phyloP scores from a whole-genome alignment of 2,113 vertebrate genomes.

The Aptenodytes forsteri region DNA sequence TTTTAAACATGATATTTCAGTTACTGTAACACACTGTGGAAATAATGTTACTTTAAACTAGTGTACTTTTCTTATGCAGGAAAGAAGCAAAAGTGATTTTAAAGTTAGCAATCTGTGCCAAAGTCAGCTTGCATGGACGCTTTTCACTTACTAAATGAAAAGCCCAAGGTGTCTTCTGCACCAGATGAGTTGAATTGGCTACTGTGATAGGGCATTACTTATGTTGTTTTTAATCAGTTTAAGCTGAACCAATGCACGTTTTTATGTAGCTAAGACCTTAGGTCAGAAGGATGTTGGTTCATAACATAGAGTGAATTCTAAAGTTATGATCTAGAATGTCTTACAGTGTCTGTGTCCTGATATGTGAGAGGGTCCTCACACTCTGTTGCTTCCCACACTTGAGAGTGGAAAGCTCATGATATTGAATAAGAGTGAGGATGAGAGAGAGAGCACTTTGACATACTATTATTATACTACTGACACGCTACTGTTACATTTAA shows the following conservation, averaged over 20 bases:
- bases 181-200: neutral
- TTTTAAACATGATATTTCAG: neutral
- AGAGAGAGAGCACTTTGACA: rapidly evolving
- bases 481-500: neutral
- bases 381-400: neutral
- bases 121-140: neutral
- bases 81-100: neutral
- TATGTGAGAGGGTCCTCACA: neutral
- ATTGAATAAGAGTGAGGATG: neutral
- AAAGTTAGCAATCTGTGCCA: neutral
- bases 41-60: neutral
- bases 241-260: neutral
- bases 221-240: neutral
- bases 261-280: neutral
- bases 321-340: neutral
- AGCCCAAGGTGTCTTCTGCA: neutral
- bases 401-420: neutral
- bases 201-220: neutral
- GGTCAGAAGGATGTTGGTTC: neutral
- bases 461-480: neutral
- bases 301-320: neutral
- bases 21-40: neutral
- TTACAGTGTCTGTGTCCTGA: neutral
- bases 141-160: neutral
- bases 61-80: neutral